Evolutionary conservation across 2,113 vertebrate genomes (phyloP).

Genomic region (Pyrgilauda ruficollis): DNA sequence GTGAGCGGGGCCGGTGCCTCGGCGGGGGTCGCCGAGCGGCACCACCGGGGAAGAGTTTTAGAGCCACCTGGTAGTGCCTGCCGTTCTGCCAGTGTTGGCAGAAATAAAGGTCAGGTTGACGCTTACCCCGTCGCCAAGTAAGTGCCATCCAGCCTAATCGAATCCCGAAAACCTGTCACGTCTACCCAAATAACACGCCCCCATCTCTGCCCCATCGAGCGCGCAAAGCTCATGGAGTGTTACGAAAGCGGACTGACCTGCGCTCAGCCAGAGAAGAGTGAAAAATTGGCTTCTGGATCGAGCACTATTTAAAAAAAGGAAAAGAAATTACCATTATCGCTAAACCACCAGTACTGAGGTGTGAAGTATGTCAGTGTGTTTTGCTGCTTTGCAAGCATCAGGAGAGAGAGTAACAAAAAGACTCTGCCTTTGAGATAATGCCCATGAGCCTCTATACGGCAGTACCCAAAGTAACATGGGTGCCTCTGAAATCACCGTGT

Average conservation of each 20-base stretch:
- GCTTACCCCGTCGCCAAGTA: too few species aligned
- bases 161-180: rapidly evolving
- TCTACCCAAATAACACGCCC: rapidly evolving
- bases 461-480: rapidly evolving
- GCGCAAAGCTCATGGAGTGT: rapidly evolving
- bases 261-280: rapidly evolving
- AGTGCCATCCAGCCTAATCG: too few species aligned
- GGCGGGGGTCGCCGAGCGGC: too few species aligned
- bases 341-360: rapidly evolving
- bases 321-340: rapidly evolving
- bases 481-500: rapidly evolving
- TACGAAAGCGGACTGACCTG: neutral
- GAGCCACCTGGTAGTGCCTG: rapidly evolving
- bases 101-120: too few species aligned
- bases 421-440: neutral
- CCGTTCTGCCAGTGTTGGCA: rapidly evolving
- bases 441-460: rapidly evolving
- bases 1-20: rapidly evolving
- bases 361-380: neutral
- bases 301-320: rapidly evolving
- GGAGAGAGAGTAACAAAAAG: neutral
- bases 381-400: too few species aligned
- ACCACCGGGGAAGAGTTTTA: rapidly evolving
- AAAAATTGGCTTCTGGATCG: neutral
- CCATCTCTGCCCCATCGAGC: neutral